Percentiles rank a stretch among this genome's conserved stretches.
Conservation (phyloP, 2,888 invertebrate genomes). For the Spialia ferax region DNA sequence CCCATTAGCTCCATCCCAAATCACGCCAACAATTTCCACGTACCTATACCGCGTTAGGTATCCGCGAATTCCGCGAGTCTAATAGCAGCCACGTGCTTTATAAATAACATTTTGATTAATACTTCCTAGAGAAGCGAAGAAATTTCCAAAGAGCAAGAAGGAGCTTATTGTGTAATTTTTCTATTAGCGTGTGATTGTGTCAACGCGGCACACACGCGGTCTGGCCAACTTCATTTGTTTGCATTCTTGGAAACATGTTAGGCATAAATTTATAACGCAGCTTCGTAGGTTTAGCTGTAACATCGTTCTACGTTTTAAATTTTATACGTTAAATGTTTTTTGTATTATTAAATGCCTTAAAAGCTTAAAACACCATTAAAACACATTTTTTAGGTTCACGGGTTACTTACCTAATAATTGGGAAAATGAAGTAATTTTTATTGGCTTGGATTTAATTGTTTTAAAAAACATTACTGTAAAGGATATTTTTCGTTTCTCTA, state of each 20-base stretch:
- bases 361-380: no score
- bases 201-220: slow-evolving; percentile 70
- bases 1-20: slow-evolving; percentile 51
- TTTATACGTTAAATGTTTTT: no score
- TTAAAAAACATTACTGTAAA: no score
- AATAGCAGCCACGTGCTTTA: slow-evolving; percentile 62
- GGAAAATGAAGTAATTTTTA: no score
- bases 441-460: no score
- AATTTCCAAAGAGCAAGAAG: slow-evolving; percentile 56
- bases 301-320: neutral
- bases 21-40: slow-evolving; percentile 60
- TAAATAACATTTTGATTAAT: slow-evolving; percentile 61
- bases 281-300: neutral
- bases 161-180: slow-evolving; percentile 57
- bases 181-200: slow-evolving; percentile 69
- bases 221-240: slow-evolving; percentile 56
- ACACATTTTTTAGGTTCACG: no score
- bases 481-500: no score
- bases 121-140: slow-evolving; percentile 54
- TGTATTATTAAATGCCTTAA: no score
- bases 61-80: no score
- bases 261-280: slow-evolving; percentile 33
- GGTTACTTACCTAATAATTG: no score
- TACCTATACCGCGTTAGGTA: slow-evolving; percentile 46
- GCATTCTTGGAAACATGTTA: slow-evolving; percentile 55